Percentiles rank a stretch among this genome's conserved stretches.
Conservation (phyloP, 2,113 vertebrate genomes). For the Cygnus atratus region DNA sequence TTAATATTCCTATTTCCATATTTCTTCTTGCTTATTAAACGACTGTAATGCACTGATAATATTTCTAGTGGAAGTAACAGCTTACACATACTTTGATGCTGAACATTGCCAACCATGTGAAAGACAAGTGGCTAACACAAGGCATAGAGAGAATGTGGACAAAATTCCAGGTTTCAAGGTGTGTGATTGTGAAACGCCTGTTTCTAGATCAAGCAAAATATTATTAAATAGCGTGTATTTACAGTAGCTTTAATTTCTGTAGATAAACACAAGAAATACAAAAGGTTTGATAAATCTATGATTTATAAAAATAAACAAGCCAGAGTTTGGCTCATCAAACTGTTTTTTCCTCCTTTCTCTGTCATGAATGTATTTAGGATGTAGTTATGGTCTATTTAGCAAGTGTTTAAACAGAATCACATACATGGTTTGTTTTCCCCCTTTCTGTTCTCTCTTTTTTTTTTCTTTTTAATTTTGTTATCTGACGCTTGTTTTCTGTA, state of each 20-base stretch:
- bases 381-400: neutral
- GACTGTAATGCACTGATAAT: neutral
- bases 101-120: neutral
- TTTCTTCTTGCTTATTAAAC: neutral
- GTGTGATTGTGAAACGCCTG: neutral
- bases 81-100: neutral
- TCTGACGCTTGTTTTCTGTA: neutral
- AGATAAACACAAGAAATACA: neutral
- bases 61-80: neutral
- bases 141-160: neutral
- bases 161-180: neutral
- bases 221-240: neutral
- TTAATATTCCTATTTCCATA: neutral
- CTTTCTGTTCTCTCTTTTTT: neutral
- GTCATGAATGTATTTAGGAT: neutral
- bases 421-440: neutral
- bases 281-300: neutral
- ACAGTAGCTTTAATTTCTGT: neutral
- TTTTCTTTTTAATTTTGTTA: neutral
- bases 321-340: neutral
- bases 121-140: neutral
- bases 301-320: neutral
- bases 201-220: neutral
- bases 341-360: neutral
- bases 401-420: neutral